These are phyloP conservation scores for Rosalia funebris DNA, from an alignment of 2,888 invertebrate genomes.

Conservation along the genomic window DNA sequence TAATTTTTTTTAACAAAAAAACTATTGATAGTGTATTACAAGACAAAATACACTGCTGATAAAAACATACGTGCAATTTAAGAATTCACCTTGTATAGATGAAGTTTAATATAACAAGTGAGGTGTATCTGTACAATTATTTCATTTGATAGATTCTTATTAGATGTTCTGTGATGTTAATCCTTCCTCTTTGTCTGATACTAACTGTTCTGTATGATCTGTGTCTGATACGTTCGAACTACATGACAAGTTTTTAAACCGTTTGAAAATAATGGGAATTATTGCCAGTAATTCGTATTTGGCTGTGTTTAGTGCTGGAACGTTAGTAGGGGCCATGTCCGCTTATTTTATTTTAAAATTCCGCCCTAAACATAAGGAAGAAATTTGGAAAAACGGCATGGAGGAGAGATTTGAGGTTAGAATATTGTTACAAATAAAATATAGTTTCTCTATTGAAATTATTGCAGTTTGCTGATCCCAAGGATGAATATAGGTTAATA, in stretches of 20 bases:
- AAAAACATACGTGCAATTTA: too few species aligned
- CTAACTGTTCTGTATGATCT: too few species aligned
- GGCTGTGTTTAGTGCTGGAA: conserved; percentile 56
- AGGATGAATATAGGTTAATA: conserved; percentile 80
- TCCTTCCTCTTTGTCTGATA: too few species aligned
- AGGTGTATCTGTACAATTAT: too few species aligned
- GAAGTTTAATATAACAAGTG: too few species aligned
- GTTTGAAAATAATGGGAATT: conserved; percentile 51
- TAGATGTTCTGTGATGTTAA: too few species aligned
- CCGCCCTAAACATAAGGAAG: conserved; percentile 38
- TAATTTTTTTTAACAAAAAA: too few species aligned
- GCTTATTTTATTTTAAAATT: conserved; percentile 53
- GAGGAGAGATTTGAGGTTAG: conserved; percentile 59
- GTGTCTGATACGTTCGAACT: not conserved
- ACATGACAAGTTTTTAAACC: not conserved
- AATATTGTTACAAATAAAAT: not conserved
- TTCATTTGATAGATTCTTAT: too few species aligned
- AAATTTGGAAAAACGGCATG: conserved; percentile 52
- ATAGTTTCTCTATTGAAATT: not conserved
- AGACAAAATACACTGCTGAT: too few species aligned
- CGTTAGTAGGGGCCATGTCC: conserved; percentile 55
- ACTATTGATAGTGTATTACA: too few species aligned
- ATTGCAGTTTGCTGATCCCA: conserved; percentile 56
- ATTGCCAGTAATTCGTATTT: conserved; percentile 54
- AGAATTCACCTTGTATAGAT: too few species aligned